These are phyloP conservation scores for Acleris holmiana DNA, from an alignment of 2,888 invertebrate species.

Conservation along the genomic window DNA sequence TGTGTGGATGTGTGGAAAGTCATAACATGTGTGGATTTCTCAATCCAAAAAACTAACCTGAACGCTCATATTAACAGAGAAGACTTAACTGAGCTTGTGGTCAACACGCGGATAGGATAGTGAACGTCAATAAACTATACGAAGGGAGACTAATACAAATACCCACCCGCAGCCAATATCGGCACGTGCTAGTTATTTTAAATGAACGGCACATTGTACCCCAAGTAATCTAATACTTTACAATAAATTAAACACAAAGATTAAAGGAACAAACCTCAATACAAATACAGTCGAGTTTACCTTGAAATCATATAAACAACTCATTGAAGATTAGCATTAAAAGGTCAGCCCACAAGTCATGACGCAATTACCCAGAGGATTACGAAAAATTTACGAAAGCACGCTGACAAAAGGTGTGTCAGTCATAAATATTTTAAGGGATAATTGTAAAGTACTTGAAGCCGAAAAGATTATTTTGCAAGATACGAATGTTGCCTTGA, in stretches of 20 bases:
- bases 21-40: too few relatives aligned
- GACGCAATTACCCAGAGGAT: conserved; percentile 28
- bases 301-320: conserved; percentile 26
- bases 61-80: too few relatives aligned
- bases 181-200: too few relatives aligned
- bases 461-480: not conserved
- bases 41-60: too few relatives aligned
- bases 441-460: not conserved
- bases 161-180: too few relatives aligned
- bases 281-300: conserved; percentile 11
- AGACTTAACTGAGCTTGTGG: too few relatives aligned
- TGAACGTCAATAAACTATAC: too few relatives aligned
- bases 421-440: conserved; percentile 2
- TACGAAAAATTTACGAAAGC: conserved; percentile 25
- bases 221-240: not conserved
- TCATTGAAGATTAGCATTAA: conserved; percentile 24
- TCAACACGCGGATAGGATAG: too few relatives aligned
- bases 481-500: too few relatives aligned
- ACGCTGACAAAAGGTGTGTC: conserved; percentile 14
- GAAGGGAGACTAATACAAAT: too few relatives aligned
- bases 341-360: conserved; percentile 24
- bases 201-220: too few relatives aligned
- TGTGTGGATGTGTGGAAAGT: too few relatives aligned
- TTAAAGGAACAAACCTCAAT: not conserved
- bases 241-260: not conserved